A percentile compares a stretch with the other conserved stretches of the same genome.
phyloP scores from a whole-genome alignment of 2,113 vertebrate genomes.

The Mola mola region DNA sequence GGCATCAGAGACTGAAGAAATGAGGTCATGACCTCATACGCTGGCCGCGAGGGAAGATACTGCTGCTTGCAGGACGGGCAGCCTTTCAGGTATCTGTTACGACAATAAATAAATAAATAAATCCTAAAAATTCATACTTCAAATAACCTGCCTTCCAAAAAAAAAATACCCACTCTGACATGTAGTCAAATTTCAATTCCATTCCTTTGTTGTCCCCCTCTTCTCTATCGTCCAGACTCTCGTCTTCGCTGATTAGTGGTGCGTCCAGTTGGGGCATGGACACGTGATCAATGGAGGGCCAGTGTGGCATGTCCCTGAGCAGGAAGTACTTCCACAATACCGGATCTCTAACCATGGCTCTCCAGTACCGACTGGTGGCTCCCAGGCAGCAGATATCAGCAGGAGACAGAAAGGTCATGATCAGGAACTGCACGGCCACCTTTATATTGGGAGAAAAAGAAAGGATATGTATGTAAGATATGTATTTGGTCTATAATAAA shows the following conservation, averaged over 20 bases:
- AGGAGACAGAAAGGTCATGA: constrained; percentile 91
- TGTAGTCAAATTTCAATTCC: constrained; percentile 83
- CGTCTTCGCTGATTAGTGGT: constrained; percentile 74
- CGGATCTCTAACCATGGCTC: constrained; percentile 86
- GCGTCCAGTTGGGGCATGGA: constrained; percentile 85
- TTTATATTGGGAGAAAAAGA: constrained; percentile 59
- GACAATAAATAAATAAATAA: constrained; percentile 21
- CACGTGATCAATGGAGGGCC: constrained; percentile 89
- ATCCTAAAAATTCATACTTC: not conserved
- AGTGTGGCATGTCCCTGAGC: constrained; percentile 85
- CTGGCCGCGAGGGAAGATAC: constrained; percentile 77
- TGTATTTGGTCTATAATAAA: no score
- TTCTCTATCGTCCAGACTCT: constrained; percentile 52
- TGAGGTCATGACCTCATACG: constrained; percentile 84
- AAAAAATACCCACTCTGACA: constrained; percentile 86
- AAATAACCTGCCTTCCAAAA: not conserved
- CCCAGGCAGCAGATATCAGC: constrained; percentile 89
- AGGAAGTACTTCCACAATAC: constrained; percentile 92
- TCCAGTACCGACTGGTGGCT: constrained; percentile 89
- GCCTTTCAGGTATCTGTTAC: constrained; percentile 88
- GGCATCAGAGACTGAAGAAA: constrained; percentile 89
- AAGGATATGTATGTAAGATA: no score
- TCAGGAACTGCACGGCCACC: constrained; percentile 88
- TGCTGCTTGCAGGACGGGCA: constrained; percentile 85
- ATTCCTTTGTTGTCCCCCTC: constrained; percentile 30